These are phyloP conservation scores for Heliconius sara DNA, from an alignment of 2,888 invertebrate species.

Conservation along the genomic window DNA sequence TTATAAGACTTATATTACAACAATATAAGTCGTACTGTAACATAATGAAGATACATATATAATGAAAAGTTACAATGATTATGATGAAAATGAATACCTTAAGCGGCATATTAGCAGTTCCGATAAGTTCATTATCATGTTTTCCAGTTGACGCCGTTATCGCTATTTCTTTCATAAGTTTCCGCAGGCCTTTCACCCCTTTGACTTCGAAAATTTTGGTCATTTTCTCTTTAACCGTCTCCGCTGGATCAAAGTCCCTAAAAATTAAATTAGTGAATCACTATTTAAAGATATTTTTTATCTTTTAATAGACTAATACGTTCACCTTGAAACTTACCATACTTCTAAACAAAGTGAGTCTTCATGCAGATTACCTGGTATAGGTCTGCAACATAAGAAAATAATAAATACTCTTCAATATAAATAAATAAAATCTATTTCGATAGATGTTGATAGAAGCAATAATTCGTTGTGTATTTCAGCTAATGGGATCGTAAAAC, in stretches of 20 bases:
- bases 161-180: conserved; percentile 94
- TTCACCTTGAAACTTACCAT: conserved; percentile 82
- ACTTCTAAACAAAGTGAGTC: conserved; percentile 92
- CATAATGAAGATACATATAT: neutral
- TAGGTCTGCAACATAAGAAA: conserved; percentile 84
- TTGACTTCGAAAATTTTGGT: conserved; percentile 93
- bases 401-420: conserved; percentile 30
- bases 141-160: conserved; percentile 97
- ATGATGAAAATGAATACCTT: conserved; percentile 83
- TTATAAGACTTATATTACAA: no score
- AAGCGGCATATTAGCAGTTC: conserved; percentile 92
- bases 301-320: neutral
- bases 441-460: conserved; percentile 33
- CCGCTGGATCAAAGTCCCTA: conserved; percentile 95
- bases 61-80: neutral
- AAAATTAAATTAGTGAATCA: neutral
- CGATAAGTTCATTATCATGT: conserved; percentile 97
- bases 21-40: no score
- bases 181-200: conserved; percentile 92
- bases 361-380: conserved; percentile 87
- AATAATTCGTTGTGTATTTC: conserved; percentile 16
- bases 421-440: conserved; percentile 21
- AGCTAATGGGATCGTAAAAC: conserved; percentile 25
- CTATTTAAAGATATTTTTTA: neutral
- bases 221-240: conserved; percentile 94